Base-by-base conservation (phyloP, 2,113 vertebrate species). In the Natator depressus region DNA sequence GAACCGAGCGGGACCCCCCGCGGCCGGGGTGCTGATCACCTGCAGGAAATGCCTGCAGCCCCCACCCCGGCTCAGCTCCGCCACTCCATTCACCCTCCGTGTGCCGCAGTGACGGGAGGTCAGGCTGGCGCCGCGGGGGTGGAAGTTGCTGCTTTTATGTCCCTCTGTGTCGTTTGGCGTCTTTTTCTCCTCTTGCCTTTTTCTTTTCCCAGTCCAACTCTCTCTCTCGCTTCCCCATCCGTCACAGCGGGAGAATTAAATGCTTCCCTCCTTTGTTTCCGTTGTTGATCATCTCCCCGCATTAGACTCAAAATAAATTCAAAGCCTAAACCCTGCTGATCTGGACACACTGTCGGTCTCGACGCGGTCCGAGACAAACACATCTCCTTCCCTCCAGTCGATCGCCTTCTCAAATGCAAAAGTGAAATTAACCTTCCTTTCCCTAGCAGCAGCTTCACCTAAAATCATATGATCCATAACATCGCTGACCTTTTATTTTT, bases 341-440 rank as follows among this genome's bases (percentile, higher is more conserved):
- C 55, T 19, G 11, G 50, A 51, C 29, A 35, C 2, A 38, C 78
- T 35, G 51, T 31, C 50, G 20, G 38, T 10, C n/a, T 31, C 81
- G 84, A 65, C 55, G 7, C 53, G 9, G 5, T 20, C 51, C 51
- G 11, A 17, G 62, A 84, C 54, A 57, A 49, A 80, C 51, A 16
- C 51, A 2, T 47, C 19, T 38, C 81, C 76, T 72, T 27, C 53
- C 97, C 57, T 35, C 49, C 97, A 88, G 89, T 47, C 89, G 82
- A 95, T 91, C 93, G 80, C 90, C 90, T 91, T 97, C 94, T 86
- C 98, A 97, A 98, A 98, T 97, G 97, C 98, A 98, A 98, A 98
- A 98, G 98, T 98, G 98, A 98, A 98, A 98, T 98, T 95, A 98
- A 50, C 93, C 90, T 80, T 20, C 88, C 72, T 69, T 76, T 79